Percentiles rank a stretch among this genome's conserved stretches.
Conservation (phyloP, 2,113 vertebrate species). For the Elephas maximus region DNA sequence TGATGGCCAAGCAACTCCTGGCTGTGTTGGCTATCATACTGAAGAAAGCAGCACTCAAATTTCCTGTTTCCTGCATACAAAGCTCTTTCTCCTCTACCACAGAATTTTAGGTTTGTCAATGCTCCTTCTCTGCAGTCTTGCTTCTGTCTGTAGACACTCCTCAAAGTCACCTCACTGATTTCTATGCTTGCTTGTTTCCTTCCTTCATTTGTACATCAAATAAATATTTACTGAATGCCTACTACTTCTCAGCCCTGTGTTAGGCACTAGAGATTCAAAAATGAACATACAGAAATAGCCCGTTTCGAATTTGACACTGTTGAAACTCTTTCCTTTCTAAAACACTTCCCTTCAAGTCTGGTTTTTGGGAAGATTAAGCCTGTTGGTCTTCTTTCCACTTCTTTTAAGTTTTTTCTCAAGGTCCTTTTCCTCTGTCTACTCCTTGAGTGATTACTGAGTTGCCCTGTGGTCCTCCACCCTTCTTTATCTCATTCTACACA, state of each 20-base stretch:
- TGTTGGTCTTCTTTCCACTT: background rate
- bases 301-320: background rate
- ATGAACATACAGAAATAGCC: background rate
- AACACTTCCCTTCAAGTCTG: background rate
- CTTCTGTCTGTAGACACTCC: background rate
- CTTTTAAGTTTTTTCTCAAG: background rate
- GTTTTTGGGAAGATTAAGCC: background rate
- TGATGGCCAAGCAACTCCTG: no score
- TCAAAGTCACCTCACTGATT: background rate
- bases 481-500: background rate
- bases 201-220: conserved; percentile 11
- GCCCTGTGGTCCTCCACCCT: background rate
- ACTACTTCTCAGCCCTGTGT: background rate
- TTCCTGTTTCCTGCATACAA: no score
- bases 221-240: background rate
- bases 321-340: background rate
- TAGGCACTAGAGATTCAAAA: conserved; percentile 7
- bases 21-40: no score
- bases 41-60: no score
- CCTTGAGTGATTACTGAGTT: background rate
- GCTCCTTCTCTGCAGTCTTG: background rate
- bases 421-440: background rate
- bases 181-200: background rate
- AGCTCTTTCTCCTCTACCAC: no score
- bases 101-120: background rate